Evolutionary conservation across 2,113 vertebrate genomes (phyloP), one percentile per base, ranked within the genome.

Genomic region (Morone chrysops): DNA sequence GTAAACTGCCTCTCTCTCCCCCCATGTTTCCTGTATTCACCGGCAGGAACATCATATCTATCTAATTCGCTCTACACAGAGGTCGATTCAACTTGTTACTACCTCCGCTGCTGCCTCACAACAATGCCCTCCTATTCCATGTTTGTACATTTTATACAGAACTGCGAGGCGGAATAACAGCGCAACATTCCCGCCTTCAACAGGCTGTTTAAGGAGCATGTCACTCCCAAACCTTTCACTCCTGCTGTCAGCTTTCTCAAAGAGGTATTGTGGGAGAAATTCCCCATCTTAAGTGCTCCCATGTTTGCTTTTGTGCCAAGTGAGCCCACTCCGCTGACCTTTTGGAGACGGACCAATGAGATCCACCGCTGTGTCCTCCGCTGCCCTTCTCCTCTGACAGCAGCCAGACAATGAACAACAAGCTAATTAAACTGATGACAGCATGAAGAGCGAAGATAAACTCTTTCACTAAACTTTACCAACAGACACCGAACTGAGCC

Each of bases 231-330:
- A 54, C 41, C 62, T 67, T 81, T 82, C 83, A 47, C 76, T 63
- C 6, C 48, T 73, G 82, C 48, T 66, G 86, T 89, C 84, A 67
- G 71, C 73, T 47, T 12, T 2, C 47, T 86, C 77, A 89, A 87
- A 85, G 81, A 85, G 10, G 78, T 76, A 78, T 81, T 92, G 89
- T 90, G 87, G 84, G 78, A 90, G 83, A 90, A 84, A 89, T 84
- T 81, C 88, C 76, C 81, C 75, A 17, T 80, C 82, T 87, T 66
- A 90, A 90, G 88, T 89, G 89, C 83, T 82, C 60, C 84, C 48
- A 22, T 91, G 89, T 92, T 89, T 89, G 83, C 88, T 73, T 93
- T 92, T 91, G 91, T 93, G 83, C 83, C 83, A 36, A 80, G 75
- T 1, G 78, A 88, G 74, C 22, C 75, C 88, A 61, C 87, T 54